Percentiles rank a stretch among this genome's conserved stretches.
Evolutionary conservation across 2,888 invertebrate genomes (phyloP).

Genomic region (Leistus spinibarbis): DNA sequence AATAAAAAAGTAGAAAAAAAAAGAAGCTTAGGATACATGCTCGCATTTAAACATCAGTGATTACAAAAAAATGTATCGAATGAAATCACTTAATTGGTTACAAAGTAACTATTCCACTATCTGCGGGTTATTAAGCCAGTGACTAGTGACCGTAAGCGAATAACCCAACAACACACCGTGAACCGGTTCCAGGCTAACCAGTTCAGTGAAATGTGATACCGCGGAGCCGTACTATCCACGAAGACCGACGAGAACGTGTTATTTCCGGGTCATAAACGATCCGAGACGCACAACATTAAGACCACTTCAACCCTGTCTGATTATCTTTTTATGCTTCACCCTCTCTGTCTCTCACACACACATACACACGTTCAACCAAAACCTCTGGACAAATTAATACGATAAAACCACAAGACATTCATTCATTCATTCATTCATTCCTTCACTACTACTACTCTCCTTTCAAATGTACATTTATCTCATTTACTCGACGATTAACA

Average conservation of each 20-base stretch:
- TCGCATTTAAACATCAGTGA: too few species aligned
- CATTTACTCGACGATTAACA: slow-evolving; percentile 30
- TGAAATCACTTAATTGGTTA: too few species aligned
- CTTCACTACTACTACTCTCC: neutral
- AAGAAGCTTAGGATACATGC: too few species aligned
- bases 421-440: neutral
- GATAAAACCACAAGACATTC: slow-evolving; percentile 7
- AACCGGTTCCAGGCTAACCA: neutral
- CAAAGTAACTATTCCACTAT: neutral
- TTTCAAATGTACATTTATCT: slow-evolving; percentile 33
- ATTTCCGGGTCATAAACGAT: slow-evolving; percentile 36
- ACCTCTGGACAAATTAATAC: slow-evolving; percentile 30
- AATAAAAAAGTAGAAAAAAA: too few species aligned
- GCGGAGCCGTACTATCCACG: neutral
- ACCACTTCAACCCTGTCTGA: slow-evolving; percentile 10
- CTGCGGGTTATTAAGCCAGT: neutral
- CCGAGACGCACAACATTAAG: slow-evolving; percentile 22
- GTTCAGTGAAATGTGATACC: neutral
- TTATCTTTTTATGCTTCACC: slow-evolving; percentile 23
- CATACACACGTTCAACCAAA: too few species aligned
- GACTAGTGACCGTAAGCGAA: neutral
- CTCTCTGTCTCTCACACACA: neutral
- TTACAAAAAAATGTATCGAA: too few species aligned
- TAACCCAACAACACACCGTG: neutral
- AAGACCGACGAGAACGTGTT: slow-evolving; percentile 18